These are phyloP conservation scores for Tupaia tana DNA, from an alignment of 2,113 vertebrate species.

Conservation along the genomic window DNA sequence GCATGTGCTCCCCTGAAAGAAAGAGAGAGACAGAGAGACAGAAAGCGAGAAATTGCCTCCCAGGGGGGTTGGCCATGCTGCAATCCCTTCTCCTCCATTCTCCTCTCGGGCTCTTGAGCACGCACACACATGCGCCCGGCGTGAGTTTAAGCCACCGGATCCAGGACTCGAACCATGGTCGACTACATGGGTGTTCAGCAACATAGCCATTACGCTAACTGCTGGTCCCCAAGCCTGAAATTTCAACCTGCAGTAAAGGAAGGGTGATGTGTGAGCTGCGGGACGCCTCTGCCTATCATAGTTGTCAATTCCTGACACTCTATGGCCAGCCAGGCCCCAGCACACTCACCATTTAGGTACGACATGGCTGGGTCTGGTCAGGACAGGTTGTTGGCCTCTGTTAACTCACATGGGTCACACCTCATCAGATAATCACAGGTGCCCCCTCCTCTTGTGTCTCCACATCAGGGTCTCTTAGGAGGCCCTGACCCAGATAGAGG, in stretches of 20 bases:
- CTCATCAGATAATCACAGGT: neutral
- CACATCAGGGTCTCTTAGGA: neutral
- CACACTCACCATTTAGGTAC: neutral
- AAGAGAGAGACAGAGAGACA: too few species aligned
- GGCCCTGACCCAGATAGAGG: neutral
- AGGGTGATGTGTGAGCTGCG: conserved; percentile 77
- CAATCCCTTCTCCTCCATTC: too few species aligned
- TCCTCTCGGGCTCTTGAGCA: too few species aligned
- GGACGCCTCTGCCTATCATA: neutral
- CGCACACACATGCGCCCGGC: too few species aligned
- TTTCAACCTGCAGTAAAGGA: neutral
- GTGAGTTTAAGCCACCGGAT: too few species aligned
- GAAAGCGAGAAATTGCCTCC: too few species aligned
- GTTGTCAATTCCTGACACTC: neutral
- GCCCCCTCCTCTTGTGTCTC: neutral
- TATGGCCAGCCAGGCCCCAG: neutral
- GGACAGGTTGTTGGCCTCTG: neutral
- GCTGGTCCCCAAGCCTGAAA: neutral
- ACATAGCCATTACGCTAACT: too few species aligned
- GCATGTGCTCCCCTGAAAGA: too few species aligned
- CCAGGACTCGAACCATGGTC: too few species aligned
- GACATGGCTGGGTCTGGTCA: neutral
- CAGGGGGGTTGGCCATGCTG: too few species aligned
- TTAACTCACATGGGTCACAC: neutral
- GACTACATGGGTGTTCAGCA: too few species aligned